A percentile compares a stretch with the other conserved stretches of the same genome.
Evolutionary conservation across 1,140 invertebrate species (phyloP).

Genomic region (Drosophila pruinosa): DNA sequence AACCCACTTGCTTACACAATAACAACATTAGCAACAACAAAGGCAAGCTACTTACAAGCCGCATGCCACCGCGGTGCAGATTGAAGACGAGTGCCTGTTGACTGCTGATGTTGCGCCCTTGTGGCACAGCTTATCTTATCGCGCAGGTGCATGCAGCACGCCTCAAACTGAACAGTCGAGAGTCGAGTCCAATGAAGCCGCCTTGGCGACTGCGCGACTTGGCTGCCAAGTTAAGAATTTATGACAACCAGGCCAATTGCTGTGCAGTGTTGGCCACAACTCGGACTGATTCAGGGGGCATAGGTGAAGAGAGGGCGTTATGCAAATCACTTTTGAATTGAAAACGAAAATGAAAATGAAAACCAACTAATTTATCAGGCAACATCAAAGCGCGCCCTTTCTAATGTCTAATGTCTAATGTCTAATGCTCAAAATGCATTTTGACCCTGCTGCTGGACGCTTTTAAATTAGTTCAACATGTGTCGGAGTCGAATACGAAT

Average conservation of each 20-base stretch:
- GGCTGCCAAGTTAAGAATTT: conserved; percentile 33
- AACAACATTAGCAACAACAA: conserved; percentile 57
- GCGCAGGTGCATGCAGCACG: conserved; percentile 73
- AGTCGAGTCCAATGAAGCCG: conserved; percentile 26
- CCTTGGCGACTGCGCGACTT: conserved; percentile 38
- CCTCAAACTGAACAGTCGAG: conserved; percentile 41
- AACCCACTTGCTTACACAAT: conserved; percentile 43
- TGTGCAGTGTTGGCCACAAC: conserved; percentile 23
- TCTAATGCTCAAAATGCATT: conserved; percentile 72
- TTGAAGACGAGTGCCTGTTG: conserved; percentile 34
- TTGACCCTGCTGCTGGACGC: conserved; percentile 24
- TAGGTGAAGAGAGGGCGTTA: conserved; percentile 13
- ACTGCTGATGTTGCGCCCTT: conserved; percentile 7
- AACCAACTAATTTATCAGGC: conserved; percentile 32
- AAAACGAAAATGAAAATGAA: conserved; percentile 54
- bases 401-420: no score
- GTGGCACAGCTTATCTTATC: conserved; percentile 72
- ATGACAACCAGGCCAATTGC: conserved; percentile 25
- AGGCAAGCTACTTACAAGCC: conserved; percentile 77
- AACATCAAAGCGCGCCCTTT: conserved; percentile 63
- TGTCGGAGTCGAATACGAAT: conserved; percentile 7
- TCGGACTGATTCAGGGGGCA: not conserved
- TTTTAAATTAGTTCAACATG: conserved; percentile 47
- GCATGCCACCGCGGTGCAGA: conserved; percentile 66
- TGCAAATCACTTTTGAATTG: conserved; percentile 67